These are phyloP conservation scores for Trichogramma evanescens DNA, from an alignment of 2,888 invertebrate species.

Conservation along the genomic window DNA sequence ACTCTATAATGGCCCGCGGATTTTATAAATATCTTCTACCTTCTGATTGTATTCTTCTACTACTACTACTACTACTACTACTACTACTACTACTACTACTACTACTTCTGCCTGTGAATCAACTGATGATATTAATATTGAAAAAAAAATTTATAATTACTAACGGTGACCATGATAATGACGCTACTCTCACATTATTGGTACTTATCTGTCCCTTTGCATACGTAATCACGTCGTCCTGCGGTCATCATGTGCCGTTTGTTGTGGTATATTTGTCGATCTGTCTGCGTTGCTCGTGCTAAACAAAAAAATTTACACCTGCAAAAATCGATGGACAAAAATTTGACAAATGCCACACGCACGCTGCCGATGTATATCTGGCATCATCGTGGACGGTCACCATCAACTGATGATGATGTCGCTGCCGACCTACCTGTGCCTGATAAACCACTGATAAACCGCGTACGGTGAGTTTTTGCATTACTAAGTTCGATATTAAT, in stretches of 20 bases:
- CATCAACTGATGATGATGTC: constrained; percentile 35
- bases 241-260: constrained; percentile 4
- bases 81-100: constrained; percentile 16
- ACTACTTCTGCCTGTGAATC: constrained; percentile 20
- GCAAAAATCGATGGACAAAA: no score
- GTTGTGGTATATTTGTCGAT: background rate
- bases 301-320: no score
- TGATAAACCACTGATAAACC: constrained; percentile 40
- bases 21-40: no score
- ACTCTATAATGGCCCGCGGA: no score
- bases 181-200: constrained; percentile 47
- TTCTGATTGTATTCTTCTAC: constrained; percentile 10
- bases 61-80: constrained; percentile 12
- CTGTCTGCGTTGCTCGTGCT: no score
- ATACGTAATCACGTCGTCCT: constrained; percentile 26
- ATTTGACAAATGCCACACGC: no score
- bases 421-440: constrained; percentile 37
- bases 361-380: no score
- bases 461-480: constrained; percentile 46
- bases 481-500: no score
- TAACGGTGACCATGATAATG: constrained; percentile 28
- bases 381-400: constrained; percentile 12
- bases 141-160: constrained; percentile 2
- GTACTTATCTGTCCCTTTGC: constrained; percentile 44
- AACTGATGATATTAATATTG: constrained; percentile 4